These are phyloP conservation scores for Champsocephalus esox DNA, from an alignment of 2,797 vertebrate species.

Conservation along the genomic window DNA sequence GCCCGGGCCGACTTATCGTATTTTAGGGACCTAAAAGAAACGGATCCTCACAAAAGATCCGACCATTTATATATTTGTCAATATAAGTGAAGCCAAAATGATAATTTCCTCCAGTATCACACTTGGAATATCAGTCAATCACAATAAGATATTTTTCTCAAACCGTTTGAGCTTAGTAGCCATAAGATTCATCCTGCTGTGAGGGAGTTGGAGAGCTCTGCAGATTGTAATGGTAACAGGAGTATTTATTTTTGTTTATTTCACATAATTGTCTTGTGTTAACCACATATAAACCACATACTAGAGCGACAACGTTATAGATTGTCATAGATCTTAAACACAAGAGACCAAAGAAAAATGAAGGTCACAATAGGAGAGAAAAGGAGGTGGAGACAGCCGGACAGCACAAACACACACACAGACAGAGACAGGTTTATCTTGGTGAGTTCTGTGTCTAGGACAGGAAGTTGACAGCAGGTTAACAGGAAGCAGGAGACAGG, in stretches of 20 bases:
- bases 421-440: slow-evolving; percentile 51
- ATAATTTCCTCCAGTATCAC: too few relatives aligned
- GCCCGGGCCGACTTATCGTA: too few relatives aligned
- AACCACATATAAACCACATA: slow-evolving; percentile 9
- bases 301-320: neutral
- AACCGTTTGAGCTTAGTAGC: neutral
- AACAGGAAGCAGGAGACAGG: slow-evolving; percentile 62
- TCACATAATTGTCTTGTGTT: neutral
- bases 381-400: slow-evolving; percentile 20
- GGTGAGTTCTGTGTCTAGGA: slow-evolving; percentile 36
- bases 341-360: slow-evolving; percentile 6
- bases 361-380: neutral
- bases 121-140: too few relatives aligned
- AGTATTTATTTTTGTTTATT: slow-evolving; percentile 2
- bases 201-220: slow-evolving; percentile 8
- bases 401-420: slow-evolving; percentile 28
- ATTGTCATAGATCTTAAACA: neutral
- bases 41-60: too few relatives aligned
- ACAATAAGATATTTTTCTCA: too few relatives aligned
- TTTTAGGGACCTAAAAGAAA: too few relatives aligned
- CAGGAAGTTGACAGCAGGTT: slow-evolving; percentile 64
- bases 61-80: too few relatives aligned
- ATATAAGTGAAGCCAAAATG: too few relatives aligned
- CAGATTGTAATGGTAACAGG: slow-evolving; percentile 2
- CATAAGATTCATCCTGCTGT: slow-evolving; percentile 5